Base-by-base conservation (phyloP, 2,888 invertebrate genomes). In the Neoscelio sp. region DNA sequence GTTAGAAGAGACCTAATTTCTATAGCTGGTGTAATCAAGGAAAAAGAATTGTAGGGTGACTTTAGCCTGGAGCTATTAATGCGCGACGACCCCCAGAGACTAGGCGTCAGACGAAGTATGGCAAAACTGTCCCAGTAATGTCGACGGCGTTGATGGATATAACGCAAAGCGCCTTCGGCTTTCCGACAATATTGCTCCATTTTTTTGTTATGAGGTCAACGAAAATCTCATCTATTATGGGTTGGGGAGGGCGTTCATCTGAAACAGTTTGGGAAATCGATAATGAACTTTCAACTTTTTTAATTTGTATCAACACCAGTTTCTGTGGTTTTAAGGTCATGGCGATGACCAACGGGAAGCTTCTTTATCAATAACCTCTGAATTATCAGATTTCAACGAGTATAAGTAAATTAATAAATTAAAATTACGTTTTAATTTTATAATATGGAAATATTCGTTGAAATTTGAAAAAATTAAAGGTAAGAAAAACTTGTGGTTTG, bases 31-130 rank as follows among this genome's bases (percentile, higher is more conserved):
- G 70, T 70, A 48, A 70, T 68, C 52, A 64, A 46, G 52, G 64
- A n/a, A 68, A 65, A 80, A 65, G 65, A 77, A 80, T 68, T 26
- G 74, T 56, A 26, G 68, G 67, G 64, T 76, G 42, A 60, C 56
- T 70, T 46, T 18, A 17, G 62, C 74, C 64, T 12, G 30, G 52
- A 42, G 79, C 81, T 78, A 78, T 81, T 77, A 81, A 79, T 75
- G 79, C 50, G 62, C 65, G 50, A 30, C 64, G 67, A 70, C 56
- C 73, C 65, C 62, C 42, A 40, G 65, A 60, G 78, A 70, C 70
- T 52, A 56, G 67, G 60, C 71, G 75, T 67, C 77, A 81, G 78
- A 67, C 65, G 44, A 68, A 60, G 77, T 38, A 50, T 70, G 74
- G 68, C 74, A 70, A 76, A 81, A 78, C 50, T 70, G 71, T 71